Evolutionary conservation across 1,140 invertebrate genomes (phyloP).

Genomic region (Micrasema minimum): DNA sequence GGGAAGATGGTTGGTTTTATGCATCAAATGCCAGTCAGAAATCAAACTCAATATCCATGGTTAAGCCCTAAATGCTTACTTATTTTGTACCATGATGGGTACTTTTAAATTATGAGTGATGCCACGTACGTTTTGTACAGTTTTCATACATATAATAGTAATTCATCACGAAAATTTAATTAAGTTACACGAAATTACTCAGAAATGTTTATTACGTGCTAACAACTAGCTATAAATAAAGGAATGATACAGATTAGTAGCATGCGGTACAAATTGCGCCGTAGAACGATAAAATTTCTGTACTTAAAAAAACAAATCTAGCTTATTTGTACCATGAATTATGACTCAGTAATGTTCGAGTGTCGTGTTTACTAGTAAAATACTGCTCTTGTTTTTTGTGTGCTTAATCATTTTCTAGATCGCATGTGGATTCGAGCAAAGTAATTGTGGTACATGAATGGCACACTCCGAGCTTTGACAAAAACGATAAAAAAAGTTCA

Average conservation of each 20-base stretch:
- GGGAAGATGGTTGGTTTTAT: too few relatives aligned
- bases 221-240: constrained; percentile 44
- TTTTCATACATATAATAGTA: too few relatives aligned
- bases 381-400: constrained; percentile 42
- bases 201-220: constrained; percentile 46
- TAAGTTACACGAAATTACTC: constrained; percentile 12
- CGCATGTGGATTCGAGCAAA: constrained; percentile 45
- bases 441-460: background rate
- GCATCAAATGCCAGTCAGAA: too few relatives aligned
- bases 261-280: constrained; percentile 34
- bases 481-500: constrained; percentile 14
- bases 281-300: background rate
- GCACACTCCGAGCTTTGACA: constrained; percentile 43
- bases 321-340: background rate
- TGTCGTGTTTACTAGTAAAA: constrained; percentile 46
- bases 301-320: too few relatives aligned
- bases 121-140: too few relatives aligned
- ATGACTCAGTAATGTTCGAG: constrained; percentile 46
- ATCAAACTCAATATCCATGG: too few relatives aligned
- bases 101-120: too few relatives aligned
- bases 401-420: constrained; percentile 42
- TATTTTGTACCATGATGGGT: too few relatives aligned
- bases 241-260: constrained; percentile 41
- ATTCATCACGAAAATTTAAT: constrained; percentile 11
- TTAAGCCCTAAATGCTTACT: too few relatives aligned